These are phyloP conservation scores for Temnothorax nylanderi DNA, from an alignment of 1,140 invertebrate genomes.

Conservation along the genomic window DNA sequence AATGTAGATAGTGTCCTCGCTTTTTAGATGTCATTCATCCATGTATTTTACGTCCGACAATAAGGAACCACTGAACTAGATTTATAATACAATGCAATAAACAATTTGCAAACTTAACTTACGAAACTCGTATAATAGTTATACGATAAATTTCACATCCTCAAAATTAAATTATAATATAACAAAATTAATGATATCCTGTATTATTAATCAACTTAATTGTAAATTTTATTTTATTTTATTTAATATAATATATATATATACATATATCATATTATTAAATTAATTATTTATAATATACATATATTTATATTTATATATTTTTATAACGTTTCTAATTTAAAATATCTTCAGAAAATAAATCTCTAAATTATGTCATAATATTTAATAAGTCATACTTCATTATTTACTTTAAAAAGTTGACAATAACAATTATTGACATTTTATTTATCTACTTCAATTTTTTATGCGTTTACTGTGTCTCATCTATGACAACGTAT, in stretches of 20 bases:
- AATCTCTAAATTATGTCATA: not conserved
- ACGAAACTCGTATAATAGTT: not conserved
- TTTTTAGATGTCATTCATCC: slow-evolving; percentile 25
- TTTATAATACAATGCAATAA: not conserved
- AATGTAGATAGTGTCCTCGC: slow-evolving; percentile 55
- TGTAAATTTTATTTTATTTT: not conserved
- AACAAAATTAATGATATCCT: not conserved
- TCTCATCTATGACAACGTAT: slow-evolving; percentile 58
- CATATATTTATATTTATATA: not conserved
- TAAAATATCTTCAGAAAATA: not conserved
- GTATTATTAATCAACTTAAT: not conserved
- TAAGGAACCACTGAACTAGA: not conserved
- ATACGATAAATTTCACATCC: not conserved
- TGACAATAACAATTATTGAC: not conserved
- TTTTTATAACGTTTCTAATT: not conserved
- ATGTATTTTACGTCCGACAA: slow-evolving; percentile 24
- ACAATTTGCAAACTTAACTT: not conserved
- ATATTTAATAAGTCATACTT: not conserved
- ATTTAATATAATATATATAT: not conserved
- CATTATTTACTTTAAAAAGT: not conserved
- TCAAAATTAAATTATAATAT: not conserved
- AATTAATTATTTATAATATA: not conserved
- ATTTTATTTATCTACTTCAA: not conserved
- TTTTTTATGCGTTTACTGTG: not conserved
- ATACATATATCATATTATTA: no score